A percentile compares a stretch with the other conserved stretches of the same genome.
Conservation (phyloP, 2,113 vertebrate species). For the Jaculus jaculus region DNA sequence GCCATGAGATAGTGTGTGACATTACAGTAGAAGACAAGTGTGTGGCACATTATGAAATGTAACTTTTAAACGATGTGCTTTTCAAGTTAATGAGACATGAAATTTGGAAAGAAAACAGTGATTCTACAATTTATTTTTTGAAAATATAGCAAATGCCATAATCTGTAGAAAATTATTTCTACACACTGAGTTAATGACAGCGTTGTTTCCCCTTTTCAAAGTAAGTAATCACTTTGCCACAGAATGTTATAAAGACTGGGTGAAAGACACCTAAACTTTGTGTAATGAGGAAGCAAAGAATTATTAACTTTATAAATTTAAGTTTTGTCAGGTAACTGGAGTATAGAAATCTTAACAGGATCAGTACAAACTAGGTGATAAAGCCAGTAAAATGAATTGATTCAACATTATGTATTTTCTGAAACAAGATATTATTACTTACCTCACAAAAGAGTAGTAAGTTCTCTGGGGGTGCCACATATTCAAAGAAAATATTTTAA, state of each 20-base stretch:
- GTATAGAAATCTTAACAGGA: neutral
- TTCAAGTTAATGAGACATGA: neutral
- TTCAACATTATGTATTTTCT: neutral
- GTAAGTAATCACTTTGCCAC: neutral
- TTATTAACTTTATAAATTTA: neutral
- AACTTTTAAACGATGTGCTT: neutral
- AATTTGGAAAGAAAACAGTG: conserved; percentile 10
- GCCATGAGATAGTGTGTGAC: neutral
- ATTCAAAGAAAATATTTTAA: conserved; percentile 28
- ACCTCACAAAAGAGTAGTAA: conserved; percentile 1
- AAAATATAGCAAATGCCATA: neutral
- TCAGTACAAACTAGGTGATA: neutral
- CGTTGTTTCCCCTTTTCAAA: neutral
- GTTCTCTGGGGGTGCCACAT: neutral
- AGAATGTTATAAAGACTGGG: neutral
- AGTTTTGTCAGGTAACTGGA: conserved; percentile 5
- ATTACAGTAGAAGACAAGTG: neutral
- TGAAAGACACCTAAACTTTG: neutral
- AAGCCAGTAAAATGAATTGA: neutral
- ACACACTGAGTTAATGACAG: neutral
- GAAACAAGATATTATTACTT: conserved; percentile 12
- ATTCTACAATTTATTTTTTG: neutral
- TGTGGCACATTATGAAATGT: neutral
- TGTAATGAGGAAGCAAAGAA: conserved; percentile 14
- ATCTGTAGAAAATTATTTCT: neutral